These are phyloP conservation scores for Galerucella pusilla DNA, from an alignment of 2,888 invertebrate genomes.

Conservation along the genomic window DNA sequence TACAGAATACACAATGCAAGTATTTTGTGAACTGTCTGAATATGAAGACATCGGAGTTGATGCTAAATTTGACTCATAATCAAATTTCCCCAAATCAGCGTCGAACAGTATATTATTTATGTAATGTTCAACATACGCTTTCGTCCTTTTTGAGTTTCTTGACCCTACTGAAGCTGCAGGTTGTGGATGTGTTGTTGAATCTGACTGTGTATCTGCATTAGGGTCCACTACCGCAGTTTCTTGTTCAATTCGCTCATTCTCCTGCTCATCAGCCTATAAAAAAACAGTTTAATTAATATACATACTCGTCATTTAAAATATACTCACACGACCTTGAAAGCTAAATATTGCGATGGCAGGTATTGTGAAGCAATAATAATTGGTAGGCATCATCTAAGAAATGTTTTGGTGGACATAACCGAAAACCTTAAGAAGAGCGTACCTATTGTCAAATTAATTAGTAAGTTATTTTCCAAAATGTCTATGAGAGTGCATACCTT, in stretches of 20 bases:
- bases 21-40: no score
- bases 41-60: no score
- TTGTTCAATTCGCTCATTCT: slow-evolving; percentile 16
- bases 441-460: neutral
- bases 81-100: no score
- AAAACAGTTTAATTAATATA: slow-evolving; percentile 1
- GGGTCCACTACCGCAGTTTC: neutral
- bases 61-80: no score
- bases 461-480: neutral
- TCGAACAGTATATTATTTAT: no score
- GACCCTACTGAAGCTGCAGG: slow-evolving; percentile 14
- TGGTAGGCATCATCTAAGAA: neutral
- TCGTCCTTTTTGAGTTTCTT: neutral
- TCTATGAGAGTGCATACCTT: neutral
- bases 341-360: neutral
- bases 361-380: neutral
- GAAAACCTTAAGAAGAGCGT: neutral
- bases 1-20: no score
- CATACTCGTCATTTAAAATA: neutral
- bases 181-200: slow-evolving; percentile 7
- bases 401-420: neutral
- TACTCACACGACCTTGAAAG: neutral
- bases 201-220: slow-evolving; percentile 6
- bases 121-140: no score
- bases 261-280: slow-evolving; percentile 5